phyloP scores from a whole-genome alignment of 2,888 invertebrate species.

The Monoplex corrugatus region DNA sequence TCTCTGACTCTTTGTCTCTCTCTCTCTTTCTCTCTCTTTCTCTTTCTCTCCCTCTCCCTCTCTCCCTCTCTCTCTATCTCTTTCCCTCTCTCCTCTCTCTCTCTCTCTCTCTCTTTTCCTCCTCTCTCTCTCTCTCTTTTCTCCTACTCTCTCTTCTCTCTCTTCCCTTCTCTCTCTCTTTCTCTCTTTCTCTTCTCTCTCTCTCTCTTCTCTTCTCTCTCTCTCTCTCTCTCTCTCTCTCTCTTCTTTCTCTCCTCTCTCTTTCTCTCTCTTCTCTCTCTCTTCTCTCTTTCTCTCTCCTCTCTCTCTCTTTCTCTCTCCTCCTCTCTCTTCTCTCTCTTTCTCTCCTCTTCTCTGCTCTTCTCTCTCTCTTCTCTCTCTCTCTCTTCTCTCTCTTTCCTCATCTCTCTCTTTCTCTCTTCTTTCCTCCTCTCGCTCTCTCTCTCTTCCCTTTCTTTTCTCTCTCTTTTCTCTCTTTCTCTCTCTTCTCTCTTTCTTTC shows the following conservation, averaged over 20 bases:
- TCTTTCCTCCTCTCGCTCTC: neutral
- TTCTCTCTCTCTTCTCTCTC: neutral
- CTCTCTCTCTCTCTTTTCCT: conserved; percentile 6
- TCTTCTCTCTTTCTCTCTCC: conserved; percentile 4
- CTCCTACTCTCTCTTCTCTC: neutral
- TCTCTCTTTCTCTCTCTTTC: conserved; percentile 10
- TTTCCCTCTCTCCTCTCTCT: conserved; percentile 25
- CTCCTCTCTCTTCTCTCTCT: neutral
- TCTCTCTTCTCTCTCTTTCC: neutral
- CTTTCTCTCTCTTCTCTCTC: neutral
- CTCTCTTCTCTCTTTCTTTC: neutral
- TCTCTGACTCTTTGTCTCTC: neutral
- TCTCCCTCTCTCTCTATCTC: neutral
- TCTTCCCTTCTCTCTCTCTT: neutral
- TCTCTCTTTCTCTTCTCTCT: conserved; percentile 14
- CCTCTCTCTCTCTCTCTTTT: neutral
- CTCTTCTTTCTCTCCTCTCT: neutral
- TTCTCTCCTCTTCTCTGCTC: neutral
- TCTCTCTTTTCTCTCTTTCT: neutral
- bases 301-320: too few relatives aligned
- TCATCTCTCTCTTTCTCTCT: neutral
- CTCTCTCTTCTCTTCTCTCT: neutral
- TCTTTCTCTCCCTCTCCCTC: neutral
- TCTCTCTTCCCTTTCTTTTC: neutral
- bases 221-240: conserved; percentile 36